Conservation (phyloP, 2,888 invertebrate species). For the Tachina grossa region DNA sequence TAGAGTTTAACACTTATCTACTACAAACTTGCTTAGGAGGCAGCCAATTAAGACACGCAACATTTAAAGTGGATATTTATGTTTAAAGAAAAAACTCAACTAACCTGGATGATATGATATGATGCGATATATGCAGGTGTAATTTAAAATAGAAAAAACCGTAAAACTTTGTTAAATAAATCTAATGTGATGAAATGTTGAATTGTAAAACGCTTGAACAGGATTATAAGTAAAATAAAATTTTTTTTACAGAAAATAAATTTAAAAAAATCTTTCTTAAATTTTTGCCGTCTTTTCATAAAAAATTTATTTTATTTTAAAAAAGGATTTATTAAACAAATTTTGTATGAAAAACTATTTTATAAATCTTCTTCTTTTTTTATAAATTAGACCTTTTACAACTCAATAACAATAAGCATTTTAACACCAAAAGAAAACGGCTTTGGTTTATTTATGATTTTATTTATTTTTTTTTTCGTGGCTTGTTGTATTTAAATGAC, state of each 20-base stretch:
- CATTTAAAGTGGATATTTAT: conserved; percentile 41
- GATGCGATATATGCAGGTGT: conserved; percentile 17
- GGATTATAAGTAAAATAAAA: no score
- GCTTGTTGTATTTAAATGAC: not conserved
- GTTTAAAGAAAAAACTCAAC: not conserved
- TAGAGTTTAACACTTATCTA: conserved; percentile 51
- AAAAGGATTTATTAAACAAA: no score
- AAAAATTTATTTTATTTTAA: no score
- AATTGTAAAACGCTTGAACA: not conserved
- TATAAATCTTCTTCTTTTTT: no score
- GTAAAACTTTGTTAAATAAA: no score
- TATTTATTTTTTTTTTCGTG: not conserved
- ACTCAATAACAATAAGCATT: not conserved
- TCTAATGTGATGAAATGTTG: no score
- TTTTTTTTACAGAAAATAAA: no score
- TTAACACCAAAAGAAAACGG: not conserved
- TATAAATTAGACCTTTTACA: not conserved
- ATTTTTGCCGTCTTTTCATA: no score
- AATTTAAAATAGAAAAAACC: not conserved
- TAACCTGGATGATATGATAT: not conserved
- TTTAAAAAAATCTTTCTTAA: no score
- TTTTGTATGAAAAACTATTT: no score
- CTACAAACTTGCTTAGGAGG: conserved; percentile 20
- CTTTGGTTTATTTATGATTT: not conserved
- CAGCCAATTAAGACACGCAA: conserved; percentile 59